Conservation (phyloP, 2,113 vertebrate genomes). For the Pelobates fuscus region DNA sequence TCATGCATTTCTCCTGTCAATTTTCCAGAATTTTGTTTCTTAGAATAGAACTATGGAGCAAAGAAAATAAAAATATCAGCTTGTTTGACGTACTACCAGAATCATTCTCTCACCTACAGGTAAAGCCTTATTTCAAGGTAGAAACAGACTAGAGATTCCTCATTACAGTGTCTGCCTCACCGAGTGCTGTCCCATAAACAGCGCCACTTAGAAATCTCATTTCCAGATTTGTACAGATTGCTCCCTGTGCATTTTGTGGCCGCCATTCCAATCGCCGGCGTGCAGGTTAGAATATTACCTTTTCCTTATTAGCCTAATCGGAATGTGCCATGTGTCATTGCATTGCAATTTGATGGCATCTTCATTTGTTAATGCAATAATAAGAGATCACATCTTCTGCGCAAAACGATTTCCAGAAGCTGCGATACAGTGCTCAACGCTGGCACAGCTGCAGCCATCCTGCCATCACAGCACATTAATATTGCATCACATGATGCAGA, state of each 20-base stretch:
- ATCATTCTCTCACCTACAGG: no score
- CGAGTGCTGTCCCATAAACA: not conserved
- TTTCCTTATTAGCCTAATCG: slow-evolving; percentile 49
- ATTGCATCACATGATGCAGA: slow-evolving; percentile 77
- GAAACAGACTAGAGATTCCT: no score
- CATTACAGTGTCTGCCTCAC: no score
- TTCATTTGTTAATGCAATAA: slow-evolving; percentile 56
- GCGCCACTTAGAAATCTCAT: not conserved
- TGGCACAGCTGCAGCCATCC: slow-evolving; percentile 61
- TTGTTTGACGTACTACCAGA: no score
- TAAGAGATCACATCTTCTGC: slow-evolving; percentile 60
- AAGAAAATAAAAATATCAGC: no score
- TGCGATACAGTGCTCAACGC: slow-evolving; percentile 56
- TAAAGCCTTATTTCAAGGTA: no score
- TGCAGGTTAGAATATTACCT: slow-evolving; percentile 2
- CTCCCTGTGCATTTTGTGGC: not conserved
- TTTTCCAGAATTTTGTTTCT: no score
- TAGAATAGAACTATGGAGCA: no score
- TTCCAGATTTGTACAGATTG: not conserved
- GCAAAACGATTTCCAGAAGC: slow-evolving; percentile 60
- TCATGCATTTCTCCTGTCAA: no score
- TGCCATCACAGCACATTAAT: slow-evolving; percentile 87
- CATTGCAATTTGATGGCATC: slow-evolving; percentile 58
- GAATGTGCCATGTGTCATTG: slow-evolving; percentile 47
- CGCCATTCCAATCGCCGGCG: not conserved